Base-by-base conservation (phyloP, 2,888 invertebrate genomes). In the Acanthosoma haemorrhoidale region DNA sequence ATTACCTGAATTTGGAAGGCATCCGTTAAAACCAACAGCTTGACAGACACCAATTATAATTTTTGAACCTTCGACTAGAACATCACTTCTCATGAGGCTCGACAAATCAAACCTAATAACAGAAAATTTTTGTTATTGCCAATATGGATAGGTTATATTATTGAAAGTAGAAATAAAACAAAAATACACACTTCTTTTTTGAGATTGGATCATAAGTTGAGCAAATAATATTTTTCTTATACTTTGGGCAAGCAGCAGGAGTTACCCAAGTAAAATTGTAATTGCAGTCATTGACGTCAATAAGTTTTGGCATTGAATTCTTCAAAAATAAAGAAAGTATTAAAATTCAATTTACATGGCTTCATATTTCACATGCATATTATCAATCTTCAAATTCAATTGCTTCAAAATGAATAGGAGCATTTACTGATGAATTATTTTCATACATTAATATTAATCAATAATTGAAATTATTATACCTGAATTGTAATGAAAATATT, bases 181-280 rank as follows among this genome's bases (percentile, higher is more conserved):
- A 51, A 2, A 6, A 25, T 6, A 25, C 51, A 25, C 29, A 51
- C 51, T 13, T 51, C 51, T 51, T 51, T n/a, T 51, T 51, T 9
- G n/a, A 51, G n/a, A n/a, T n/a, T n/a, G n/a, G n/a, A n/a, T n/a
- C 13, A n/a, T 51, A n/a, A 25, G 29, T 51, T 25, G 51, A 51
- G n/a, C 51, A 51, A 13, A n/a, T 0, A 18, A n/a, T n/a, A n/a
- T 51, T 51, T 5, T 6, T 29, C 25, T 51, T 51, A 6, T 25
- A 32, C 4, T n/a, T 34, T 18, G 67, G 67, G 18, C 67, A 67
- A 13, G 57, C 43, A 21, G 32, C 29, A 31, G 21, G 4, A 16
- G 67, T 67, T 16, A 8, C 34, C 67, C 67, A 67, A n/a, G 29
- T 31, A n/a, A 67, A 51, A 34, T 18, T 57, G 21, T 67, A 51